These are phyloP conservation scores for Colius striatus DNA, from an alignment of 2,113 vertebrate genomes.

Conservation along the genomic window DNA sequence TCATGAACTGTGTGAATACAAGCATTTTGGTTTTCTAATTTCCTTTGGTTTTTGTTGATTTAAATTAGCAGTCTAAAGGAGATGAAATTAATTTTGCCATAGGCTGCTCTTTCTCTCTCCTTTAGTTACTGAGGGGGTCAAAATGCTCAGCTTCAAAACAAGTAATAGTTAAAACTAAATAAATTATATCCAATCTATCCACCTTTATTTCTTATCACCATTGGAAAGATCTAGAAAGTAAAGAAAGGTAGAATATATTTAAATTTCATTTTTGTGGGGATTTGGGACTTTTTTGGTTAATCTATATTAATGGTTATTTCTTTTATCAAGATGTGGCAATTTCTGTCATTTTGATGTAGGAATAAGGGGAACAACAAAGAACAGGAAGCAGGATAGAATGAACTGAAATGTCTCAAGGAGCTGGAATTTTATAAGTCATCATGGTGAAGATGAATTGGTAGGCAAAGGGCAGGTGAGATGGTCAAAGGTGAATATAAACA, in stretches of 20 bases:
- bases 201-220: neutral
- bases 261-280: neutral
- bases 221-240: neutral
- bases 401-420: neutral
- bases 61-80: neutral
- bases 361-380: neutral
- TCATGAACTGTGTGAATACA: accelerated
- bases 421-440: constrained; percentile 37
- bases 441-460: constrained; percentile 35
- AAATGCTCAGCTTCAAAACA: neutral
- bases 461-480: constrained; percentile 40
- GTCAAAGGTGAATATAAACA: constrained; percentile 69
- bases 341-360: neutral
- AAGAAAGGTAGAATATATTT: neutral
- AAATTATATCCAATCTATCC: neutral
- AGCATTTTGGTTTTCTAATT: neutral
- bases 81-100: accelerated
- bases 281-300: neutral
- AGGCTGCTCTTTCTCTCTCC: neutral
- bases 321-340: neutral
- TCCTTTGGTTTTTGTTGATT: neutral
- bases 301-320: neutral
- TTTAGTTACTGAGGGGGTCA: neutral
- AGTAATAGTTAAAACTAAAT: neutral
- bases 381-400: neutral